Evolutionary conservation across 2,888 invertebrate genomes (phyloP).

Genomic region (Pristionchus mayeri): DNA sequence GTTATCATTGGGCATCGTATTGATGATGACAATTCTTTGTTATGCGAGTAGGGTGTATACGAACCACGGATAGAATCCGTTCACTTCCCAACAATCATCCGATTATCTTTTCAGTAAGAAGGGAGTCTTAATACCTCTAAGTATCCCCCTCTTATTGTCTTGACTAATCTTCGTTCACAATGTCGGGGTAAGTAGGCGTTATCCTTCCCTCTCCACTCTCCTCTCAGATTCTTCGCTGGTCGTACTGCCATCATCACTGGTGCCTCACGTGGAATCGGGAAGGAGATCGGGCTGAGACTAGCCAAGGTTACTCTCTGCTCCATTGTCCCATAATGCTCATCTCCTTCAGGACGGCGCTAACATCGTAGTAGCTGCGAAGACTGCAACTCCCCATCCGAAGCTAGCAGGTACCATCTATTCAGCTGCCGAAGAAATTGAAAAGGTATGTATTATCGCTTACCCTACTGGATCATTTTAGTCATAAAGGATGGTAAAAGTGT

Average conservation of each 20-base stretch:
- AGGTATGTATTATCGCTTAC: slow-evolving; percentile 47
- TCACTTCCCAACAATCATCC: no score
- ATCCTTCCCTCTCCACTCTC: not conserved
- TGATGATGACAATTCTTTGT: no score
- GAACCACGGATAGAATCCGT: no score
- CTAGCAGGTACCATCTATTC: slow-evolving; percentile 92
- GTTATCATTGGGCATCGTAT: no score
- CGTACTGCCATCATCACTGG: not conserved
- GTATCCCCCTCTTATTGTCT: no score
- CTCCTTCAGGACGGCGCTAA: slow-evolving; percentile 87
- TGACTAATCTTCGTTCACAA: not conserved
- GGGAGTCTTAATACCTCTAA: no score
- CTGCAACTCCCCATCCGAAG: slow-evolving; percentile 90
- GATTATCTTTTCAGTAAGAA: no score
- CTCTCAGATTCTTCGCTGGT: not conserved
- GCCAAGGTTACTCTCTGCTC: no score
- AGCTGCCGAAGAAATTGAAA: slow-evolving; percentile 88
- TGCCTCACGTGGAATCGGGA: not conserved
- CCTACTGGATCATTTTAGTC: no score
- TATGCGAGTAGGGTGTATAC: no score
- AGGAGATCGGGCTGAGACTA: no score
- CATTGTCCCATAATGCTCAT: no score
- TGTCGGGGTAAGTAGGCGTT: not conserved
- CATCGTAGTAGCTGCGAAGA: slow-evolving; percentile 92
- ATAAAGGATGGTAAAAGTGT: not conserved